These are phyloP conservation scores for Sebastes miniatus DNA, from an alignment of 2,797 vertebrate genomes.

Conservation along the genomic window DNA sequence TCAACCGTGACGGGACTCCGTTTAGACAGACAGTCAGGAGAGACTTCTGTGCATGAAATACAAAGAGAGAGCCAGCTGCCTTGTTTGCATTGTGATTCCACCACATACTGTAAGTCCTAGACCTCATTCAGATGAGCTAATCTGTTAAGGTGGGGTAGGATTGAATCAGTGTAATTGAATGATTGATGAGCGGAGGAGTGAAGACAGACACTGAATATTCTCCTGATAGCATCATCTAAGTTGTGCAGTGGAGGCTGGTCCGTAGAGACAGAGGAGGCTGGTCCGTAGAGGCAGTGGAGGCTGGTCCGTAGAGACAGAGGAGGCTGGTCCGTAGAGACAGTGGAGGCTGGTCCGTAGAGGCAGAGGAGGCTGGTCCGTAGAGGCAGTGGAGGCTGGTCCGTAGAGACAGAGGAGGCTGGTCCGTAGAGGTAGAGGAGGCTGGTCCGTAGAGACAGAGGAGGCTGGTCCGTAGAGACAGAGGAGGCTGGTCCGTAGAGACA, in stretches of 20 bases:
- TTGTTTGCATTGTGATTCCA: conserved; percentile 9
- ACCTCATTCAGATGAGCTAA: conserved; percentile 16
- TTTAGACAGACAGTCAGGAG: conserved; percentile 32
- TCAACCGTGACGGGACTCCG: conserved; percentile 32
- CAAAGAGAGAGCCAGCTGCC: not conserved
- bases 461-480: no score
- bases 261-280: no score
- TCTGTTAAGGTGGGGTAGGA: conserved; percentile 12
- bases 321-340: no score
- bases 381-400: no score
- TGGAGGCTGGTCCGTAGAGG: no score
- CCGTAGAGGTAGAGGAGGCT: no score
- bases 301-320: no score
- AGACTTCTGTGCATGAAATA: conserved; percentile 13
- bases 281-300: no score
- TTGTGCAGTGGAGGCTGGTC: not conserved
- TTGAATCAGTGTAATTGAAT: conserved; percentile 19
- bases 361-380: no score
- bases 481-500: no score
- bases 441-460: no score
- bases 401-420: no score
- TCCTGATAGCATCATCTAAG: not conserved
- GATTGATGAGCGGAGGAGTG: conserved; percentile 7
- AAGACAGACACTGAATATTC: not conserved
- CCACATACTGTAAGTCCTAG: not conserved